Conservation (phyloP, 2,888 invertebrate genomes). For the Linnaemya vulpina region DNA sequence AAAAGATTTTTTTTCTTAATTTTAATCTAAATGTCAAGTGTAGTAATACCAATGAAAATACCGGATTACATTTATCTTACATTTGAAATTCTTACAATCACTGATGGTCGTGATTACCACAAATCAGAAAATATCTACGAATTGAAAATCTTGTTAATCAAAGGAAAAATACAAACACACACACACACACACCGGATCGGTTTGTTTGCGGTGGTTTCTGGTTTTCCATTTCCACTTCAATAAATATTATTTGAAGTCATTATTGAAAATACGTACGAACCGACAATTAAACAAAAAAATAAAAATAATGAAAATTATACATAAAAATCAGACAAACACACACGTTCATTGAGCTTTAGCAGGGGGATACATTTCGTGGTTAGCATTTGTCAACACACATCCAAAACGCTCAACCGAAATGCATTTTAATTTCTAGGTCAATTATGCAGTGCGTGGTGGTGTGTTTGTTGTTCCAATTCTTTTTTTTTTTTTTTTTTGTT, state of each 20-base stretch:
- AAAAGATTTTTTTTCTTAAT: not conserved
- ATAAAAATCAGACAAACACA: not conserved
- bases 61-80: conserved; percentile 32
- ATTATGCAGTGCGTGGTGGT: conserved; percentile 16
- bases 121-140: conserved; percentile 26
- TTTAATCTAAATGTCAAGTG: conserved; percentile 4
- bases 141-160: conserved; percentile 47
- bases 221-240: conserved; percentile 37
- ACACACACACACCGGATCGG: not conserved
- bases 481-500: not conserved
- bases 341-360: conserved; percentile 1
- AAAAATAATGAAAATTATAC: not conserved
- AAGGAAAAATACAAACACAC: not conserved
- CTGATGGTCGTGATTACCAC: conserved; percentile 23
- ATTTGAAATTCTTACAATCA: conserved; percentile 21
- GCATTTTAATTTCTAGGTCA: conserved; percentile 65
- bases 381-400: conserved; percentile 34
- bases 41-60: not conserved
- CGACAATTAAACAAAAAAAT: conserved; percentile 24
- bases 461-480: not conserved
- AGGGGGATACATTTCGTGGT: conserved; percentile 53
- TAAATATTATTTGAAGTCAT: conserved; percentile 40
- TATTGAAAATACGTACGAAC: conserved; percentile 5
- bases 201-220: conserved; percentile 45
- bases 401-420: conserved; percentile 36